Evolutionary conservation across 2,113 vertebrate genomes (phyloP), one percentile per base, ranked within the genome.

Genomic region (Pitta sordida): DNA sequence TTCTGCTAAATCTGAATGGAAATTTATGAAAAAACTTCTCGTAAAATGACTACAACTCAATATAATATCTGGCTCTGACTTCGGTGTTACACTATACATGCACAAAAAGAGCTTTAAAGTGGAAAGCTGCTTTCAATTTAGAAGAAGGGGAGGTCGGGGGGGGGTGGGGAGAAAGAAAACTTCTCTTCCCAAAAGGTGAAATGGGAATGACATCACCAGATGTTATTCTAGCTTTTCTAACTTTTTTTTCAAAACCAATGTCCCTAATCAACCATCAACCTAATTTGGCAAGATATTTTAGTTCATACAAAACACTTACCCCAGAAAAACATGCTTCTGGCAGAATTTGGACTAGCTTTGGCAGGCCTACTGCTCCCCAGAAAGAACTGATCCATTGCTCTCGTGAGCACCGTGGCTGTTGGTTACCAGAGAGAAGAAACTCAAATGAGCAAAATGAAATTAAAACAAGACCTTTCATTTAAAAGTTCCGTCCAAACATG

Each of bases 1-100:
- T 91, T 87, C 70, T 95, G 67, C 37, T 74, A 95, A 87, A 53
- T 34, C 65, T 58, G 34, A 78, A 82, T 64, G 64, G 86, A 79
- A 91, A 82, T 79, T 56, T 62, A 65, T 95, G 70, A 63, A 89
- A 78, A 20, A 15, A 37, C 22, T 91, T 90, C 67, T 41, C 1
- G 0, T 88, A 90, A 90, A 90, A 83, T 77, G 75, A 83, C 75
- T 84, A 89, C 39, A 56, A 60, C 19, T 87, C 56, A 24, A n/a
- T 46, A 36, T 83, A 73, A 53, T 6, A 39, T 81, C 86, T 78
- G 43, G 0, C 52, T 79, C 67, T 78, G 52, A 46, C 69, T 86
- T 86, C 48, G 60, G 32, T 67, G 84, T 55, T 71, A 43, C 36
- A n/a, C 19, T 56, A 7, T 30, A 53, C 21, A 60, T 51, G 10